These are phyloP conservation scores for Cerceris ruficornis DNA, from an alignment of 2,888 invertebrate species.

Conservation along the genomic window DNA sequence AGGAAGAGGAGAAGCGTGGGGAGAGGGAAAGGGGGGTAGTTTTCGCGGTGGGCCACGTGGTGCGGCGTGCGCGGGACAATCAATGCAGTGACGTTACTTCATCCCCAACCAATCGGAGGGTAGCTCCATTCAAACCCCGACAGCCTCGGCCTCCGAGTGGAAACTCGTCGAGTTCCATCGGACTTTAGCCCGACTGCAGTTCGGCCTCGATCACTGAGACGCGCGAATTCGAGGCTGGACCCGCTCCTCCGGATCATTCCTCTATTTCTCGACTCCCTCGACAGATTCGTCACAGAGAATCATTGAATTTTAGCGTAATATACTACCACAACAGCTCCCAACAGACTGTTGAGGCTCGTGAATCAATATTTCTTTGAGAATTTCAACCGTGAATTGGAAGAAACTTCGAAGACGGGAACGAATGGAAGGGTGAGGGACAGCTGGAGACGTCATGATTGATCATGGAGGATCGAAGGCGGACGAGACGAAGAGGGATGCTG, in stretches of 20 bases:
- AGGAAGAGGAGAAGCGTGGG: conserved; percentile 43
- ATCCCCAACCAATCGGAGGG: conserved; percentile 84
- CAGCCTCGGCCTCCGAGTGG: conserved; percentile 77
- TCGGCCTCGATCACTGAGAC: conserved; percentile 79
- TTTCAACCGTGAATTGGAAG: too few species aligned
- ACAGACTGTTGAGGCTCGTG: too few species aligned
- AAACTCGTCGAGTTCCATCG: conserved; percentile 78
- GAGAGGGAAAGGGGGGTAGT: conserved; percentile 45
- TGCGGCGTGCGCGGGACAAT: conserved; percentile 85
- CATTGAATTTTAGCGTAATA: conserved; percentile 4
- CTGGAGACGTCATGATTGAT: not conserved
- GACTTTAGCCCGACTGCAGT: conserved; percentile 80
- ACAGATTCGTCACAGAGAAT: conserved; percentile 37
- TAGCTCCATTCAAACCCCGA: conserved; percentile 86
- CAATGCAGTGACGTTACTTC: conserved; percentile 90
- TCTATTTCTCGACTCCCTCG: not conserved
- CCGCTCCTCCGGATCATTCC: conserved; percentile 27
- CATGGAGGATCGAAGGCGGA: not conserved
- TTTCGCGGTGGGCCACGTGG: conserved; percentile 77
- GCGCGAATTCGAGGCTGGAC: conserved; percentile 62
- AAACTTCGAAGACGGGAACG: too few species aligned
- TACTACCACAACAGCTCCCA: not conserved
- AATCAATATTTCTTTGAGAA: too few species aligned
- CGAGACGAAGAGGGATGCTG: not conserved
- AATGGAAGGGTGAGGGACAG: not conserved